phyloP scores from a whole-genome alignment of 2,113 vertebrate species.

The Hipposideros armiger region DNA sequence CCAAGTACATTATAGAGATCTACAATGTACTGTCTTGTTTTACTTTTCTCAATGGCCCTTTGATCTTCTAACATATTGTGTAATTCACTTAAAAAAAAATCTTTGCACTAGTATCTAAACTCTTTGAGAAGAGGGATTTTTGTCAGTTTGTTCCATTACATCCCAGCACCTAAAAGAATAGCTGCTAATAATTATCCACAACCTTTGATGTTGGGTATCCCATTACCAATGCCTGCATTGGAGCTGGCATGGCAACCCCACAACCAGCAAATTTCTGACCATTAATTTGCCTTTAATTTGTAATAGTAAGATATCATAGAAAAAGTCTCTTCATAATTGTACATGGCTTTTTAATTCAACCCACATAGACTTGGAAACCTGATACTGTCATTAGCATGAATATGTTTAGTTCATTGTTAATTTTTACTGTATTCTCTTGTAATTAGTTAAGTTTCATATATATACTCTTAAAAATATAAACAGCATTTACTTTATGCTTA shows the following conservation, averaged over 20 bases:
- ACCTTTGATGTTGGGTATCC: background rate
- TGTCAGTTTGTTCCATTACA: background rate
- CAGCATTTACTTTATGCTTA: conserved; percentile 9
- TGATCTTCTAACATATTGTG: background rate
- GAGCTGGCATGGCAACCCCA: background rate
- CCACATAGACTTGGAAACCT: background rate
- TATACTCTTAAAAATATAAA: background rate
- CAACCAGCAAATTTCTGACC: background rate
- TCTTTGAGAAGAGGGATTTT: background rate
- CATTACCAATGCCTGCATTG: background rate
- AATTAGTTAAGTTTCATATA: background rate
- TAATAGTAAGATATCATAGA: background rate
- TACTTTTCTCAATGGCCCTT: background rate
- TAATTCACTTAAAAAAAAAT: background rate
- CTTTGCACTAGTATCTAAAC: background rate
- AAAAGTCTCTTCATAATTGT: background rate
- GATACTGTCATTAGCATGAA: background rate
- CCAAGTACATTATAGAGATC: background rate
- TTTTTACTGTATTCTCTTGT: background rate
- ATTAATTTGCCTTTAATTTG: background rate
- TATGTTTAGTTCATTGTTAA: background rate
- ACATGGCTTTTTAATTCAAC: background rate
- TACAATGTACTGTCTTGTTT: background rate
- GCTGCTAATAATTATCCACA: background rate
- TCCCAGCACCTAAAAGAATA: background rate